A percentile compares a stretch with the other conserved stretches of the same genome.
These are phyloP conservation scores for Sebastes aleutianus DNA, from an alignment of 2,797 vertebrate species.

Conservation along the genomic window DNA sequence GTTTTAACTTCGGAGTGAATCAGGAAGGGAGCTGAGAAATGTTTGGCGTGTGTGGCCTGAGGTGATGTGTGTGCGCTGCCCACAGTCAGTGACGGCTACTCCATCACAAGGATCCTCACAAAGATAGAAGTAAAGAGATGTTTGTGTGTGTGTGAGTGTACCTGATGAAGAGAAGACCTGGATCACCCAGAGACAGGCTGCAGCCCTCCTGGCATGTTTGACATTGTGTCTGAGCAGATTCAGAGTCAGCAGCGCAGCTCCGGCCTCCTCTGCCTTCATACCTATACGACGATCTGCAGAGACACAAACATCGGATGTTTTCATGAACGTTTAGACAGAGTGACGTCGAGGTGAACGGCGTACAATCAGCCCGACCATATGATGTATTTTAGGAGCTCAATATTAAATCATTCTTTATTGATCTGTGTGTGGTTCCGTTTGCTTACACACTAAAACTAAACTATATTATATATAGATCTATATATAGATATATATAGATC, in stretches of 20 bases:
- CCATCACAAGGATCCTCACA: no score
- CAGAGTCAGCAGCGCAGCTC: constrained; percentile 85
- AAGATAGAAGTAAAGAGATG: no score
- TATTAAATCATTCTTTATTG: background rate
- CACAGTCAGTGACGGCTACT: no score
- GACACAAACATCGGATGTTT: background rate
- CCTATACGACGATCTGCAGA: constrained; percentile 87
- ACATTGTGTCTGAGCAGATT: constrained; percentile 84
- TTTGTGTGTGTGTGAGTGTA: constrained; percentile 41
- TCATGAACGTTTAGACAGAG: background rate
- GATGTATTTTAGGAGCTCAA: background rate
- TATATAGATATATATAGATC: no score
- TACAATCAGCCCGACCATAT: background rate
- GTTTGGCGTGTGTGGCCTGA: no score
- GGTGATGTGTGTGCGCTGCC: no score
- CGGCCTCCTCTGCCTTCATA: constrained; percentile 86
- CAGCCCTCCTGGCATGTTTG: constrained; percentile 74
- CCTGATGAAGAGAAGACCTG: constrained; percentile 86
- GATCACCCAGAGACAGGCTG: constrained; percentile 89
- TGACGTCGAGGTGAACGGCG: background rate
- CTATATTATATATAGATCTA: background rate
- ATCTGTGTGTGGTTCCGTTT: background rate
- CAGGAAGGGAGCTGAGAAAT: no score
- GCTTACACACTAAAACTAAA: background rate
- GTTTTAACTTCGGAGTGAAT: no score